phyloP scores from a whole-genome alignment of 1,140 invertebrate genomes.

The Lineus longissimus region DNA sequence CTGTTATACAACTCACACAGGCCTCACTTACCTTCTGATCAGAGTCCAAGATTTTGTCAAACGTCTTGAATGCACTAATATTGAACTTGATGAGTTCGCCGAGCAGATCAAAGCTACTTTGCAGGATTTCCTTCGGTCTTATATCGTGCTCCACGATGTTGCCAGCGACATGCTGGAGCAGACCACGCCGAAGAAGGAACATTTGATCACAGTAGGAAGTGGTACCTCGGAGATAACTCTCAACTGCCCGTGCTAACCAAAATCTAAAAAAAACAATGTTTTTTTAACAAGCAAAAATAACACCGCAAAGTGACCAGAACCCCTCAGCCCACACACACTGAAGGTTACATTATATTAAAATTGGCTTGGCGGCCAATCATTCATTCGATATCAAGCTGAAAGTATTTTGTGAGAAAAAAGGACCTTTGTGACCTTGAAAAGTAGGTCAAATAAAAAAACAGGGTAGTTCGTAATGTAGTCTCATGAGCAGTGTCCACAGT shows the following conservation, averaged over 20 bases:
- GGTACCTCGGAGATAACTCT: constrained; percentile 55
- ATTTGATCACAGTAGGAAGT: constrained; percentile 56
- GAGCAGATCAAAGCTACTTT: constrained; percentile 57
- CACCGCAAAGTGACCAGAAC: no score
- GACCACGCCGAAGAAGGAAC: constrained; percentile 53
- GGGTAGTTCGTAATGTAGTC: no score
- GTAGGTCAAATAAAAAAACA: no score
- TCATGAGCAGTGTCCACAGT: no score
- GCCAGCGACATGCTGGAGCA: constrained; percentile 53
- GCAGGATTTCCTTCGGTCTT: constrained; percentile 56
- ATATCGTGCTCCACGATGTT: constrained; percentile 52
- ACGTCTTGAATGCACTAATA: constrained; percentile 52
- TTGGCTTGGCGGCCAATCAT: no score
- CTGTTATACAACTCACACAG: no score
- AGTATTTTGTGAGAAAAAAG: no score
- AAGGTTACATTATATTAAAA: no score
- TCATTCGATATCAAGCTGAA: no score
- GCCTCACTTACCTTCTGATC: constrained; percentile 45
- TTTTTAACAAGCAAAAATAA: no score
- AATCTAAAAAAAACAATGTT: constrained; percentile 37
- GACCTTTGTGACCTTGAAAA: no score
- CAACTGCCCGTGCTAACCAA: constrained; percentile 57
- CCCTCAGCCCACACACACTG: no score
- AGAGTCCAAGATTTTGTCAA: constrained; percentile 47
- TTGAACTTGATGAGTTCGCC: constrained; percentile 58